A percentile compares a stretch with the other conserved stretches of the same genome.
Evolutionary conservation across 2,113 vertebrate species (phyloP).

Genomic region (Atherinomorus stipes): DNA sequence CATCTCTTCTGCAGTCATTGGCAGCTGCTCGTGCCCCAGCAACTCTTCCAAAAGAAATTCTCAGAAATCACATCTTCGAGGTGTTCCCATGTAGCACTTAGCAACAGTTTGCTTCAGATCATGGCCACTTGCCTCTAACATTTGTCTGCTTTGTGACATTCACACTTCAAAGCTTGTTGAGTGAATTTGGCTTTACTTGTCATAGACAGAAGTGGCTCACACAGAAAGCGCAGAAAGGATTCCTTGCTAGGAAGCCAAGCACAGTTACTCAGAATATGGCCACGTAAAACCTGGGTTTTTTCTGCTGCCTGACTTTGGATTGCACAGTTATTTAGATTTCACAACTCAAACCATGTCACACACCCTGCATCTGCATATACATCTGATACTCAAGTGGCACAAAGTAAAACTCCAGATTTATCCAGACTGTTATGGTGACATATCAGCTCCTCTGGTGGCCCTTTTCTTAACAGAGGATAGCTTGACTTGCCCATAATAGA

Average conservation of each 20-base stretch:
- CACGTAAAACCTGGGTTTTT: background rate
- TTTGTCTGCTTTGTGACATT: background rate
- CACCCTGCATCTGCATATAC: no score
- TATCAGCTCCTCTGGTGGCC: no score
- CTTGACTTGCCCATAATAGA: no score
- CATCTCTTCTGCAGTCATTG: no score
- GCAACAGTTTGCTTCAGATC: background rate
- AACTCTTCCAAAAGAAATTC: background rate
- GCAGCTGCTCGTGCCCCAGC: background rate
- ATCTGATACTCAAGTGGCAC: no score
- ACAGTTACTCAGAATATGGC: background rate
- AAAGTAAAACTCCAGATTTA: no score
- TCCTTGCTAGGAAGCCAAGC: background rate
- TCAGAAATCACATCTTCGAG: background rate
- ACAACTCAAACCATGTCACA: no score
- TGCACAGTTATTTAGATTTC: no score
- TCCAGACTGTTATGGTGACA: no score
- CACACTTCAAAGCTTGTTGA: background rate
- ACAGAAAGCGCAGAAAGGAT: no score
- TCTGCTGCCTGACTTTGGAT: no score
- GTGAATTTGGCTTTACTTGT: background rate
- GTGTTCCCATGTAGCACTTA: background rate
- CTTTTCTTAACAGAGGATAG: no score
- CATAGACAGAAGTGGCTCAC: background rate
- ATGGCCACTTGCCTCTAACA: background rate